Conservation (phyloP, 2,113 vertebrate genomes). For the Pituophis catenifer region DNA sequence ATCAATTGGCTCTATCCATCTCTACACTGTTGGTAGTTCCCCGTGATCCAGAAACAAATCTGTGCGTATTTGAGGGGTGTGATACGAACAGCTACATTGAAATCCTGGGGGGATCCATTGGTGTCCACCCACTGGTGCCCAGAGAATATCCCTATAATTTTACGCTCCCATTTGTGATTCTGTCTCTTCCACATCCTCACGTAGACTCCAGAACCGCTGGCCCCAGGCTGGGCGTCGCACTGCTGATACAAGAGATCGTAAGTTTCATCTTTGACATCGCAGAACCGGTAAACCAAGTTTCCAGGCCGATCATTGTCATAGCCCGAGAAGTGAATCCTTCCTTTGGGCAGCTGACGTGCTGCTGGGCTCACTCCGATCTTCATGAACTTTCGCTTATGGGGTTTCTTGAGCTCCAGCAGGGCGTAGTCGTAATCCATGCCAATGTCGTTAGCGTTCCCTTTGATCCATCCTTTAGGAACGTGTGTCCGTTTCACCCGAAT, state of each 20-base stretch:
- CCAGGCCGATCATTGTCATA: conserved; percentile 90
- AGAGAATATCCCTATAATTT: conserved; percentile 95
- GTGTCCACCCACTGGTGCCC: conserved; percentile 97
- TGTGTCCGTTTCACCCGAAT: conserved; percentile 94
- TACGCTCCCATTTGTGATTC: conserved; percentile 87
- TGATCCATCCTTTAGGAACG: conserved; percentile 98
- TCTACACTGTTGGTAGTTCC: conserved; percentile 92
- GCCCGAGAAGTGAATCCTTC: conserved; percentile 93
- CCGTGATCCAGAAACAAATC: conserved; percentile 99
- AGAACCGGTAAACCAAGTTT: conserved; percentile 94
- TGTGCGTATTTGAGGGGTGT: conserved; percentile 97
- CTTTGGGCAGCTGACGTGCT: conserved; percentile 81
- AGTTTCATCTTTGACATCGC: conserved; percentile 87
- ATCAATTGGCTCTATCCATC: conserved; percentile 76
- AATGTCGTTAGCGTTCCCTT: conserved; percentile 92
- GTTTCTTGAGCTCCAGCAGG: conserved; percentile 91
- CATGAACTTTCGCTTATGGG: conserved; percentile 93
- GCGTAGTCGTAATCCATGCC: conserved; percentile 99
- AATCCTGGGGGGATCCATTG: conserved; percentile 87
- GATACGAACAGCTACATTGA: conserved; percentile 94
- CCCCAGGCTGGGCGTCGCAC: conserved; percentile 93
- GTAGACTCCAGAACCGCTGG: conserved; percentile 93
- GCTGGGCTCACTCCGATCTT: conserved; percentile 90
- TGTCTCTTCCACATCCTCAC: conserved; percentile 91
- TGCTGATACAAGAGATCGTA: conserved; percentile 92